A percentile compares a stretch with the other conserved stretches of the same genome.
Evolutionary conservation across 2,113 vertebrate species (phyloP).

Genomic region (Thamnophis sirtalis): DNA sequence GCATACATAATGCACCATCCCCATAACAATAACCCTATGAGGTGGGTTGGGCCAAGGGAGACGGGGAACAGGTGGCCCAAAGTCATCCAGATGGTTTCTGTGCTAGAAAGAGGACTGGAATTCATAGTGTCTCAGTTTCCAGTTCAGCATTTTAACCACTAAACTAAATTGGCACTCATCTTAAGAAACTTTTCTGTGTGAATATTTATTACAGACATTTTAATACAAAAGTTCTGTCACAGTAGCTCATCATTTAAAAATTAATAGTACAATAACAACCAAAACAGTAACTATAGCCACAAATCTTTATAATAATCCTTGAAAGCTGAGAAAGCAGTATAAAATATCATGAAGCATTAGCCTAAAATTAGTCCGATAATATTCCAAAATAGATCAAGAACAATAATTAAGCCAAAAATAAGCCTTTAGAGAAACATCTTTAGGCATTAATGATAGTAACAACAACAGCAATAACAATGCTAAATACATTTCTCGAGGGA

Average conservation of each 20-base stretch:
- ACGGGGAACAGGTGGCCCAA: neutral
- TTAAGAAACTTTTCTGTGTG: neutral
- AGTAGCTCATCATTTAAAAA: neutral
- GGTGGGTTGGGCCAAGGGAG: neutral
- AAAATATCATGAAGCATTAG: neutral
- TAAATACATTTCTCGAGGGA: neutral
- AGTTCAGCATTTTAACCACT: neutral
- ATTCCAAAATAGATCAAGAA: neutral
- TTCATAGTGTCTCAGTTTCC: neutral
- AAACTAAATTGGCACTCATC: neutral
- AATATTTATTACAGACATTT: neutral
- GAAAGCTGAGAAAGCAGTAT: neutral
- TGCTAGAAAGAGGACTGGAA: neutral
- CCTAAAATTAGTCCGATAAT: neutral
- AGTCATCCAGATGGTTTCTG: neutral
- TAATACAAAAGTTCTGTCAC: neutral
- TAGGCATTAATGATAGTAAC: neutral
- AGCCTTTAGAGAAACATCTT: neutral
- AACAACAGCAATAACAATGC: neutral
- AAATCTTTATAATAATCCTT: neutral
- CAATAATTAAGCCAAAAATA: neutral
- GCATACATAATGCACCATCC: neutral
- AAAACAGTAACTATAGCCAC: neutral
- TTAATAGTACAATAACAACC: neutral
- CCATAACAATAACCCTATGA: neutral